Evolutionary conservation across 2,888 invertebrate species (phyloP).

Genomic region (Endotricha flammealis): DNA sequence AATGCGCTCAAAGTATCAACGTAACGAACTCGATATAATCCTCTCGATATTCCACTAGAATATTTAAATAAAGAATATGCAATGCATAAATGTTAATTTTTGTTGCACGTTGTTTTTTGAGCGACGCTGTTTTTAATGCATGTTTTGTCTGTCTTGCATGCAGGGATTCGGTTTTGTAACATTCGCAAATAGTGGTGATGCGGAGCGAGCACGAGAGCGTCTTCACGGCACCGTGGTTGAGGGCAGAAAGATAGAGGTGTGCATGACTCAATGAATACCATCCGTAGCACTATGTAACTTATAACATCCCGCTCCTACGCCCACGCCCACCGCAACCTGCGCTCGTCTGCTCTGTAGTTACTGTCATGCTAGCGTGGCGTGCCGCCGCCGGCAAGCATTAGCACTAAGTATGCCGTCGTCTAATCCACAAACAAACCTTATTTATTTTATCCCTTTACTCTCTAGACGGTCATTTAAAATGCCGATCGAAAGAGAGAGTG

Average conservation of each 20-base stretch:
- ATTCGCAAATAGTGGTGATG: conserved; percentile 99
- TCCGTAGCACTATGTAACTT: conserved; percentile 81
- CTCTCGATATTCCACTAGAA: conserved; percentile 72
- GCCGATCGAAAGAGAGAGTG: conserved; percentile 78
- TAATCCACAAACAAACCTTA: conserved; percentile 76
- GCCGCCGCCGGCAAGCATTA: conserved; percentile 42
- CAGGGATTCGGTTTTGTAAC: conserved; percentile 99
- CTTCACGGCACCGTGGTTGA: conserved; percentile 99
- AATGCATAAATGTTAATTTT: conserved; percentile 82
- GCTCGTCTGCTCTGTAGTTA: conserved; percentile 78
- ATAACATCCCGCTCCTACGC: conserved; percentile 80
- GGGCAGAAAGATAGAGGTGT: conserved; percentile 99
- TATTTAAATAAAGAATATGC: conserved; percentile 74
- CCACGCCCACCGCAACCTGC: conserved; percentile 75
- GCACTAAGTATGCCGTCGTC: conserved; percentile 67
- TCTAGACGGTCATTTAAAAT: conserved; percentile 83
- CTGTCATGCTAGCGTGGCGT: conserved; percentile 64
- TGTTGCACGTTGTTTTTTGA: conserved; percentile 89
- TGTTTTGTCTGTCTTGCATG: conserved; percentile 98
- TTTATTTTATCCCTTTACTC: conserved; percentile 81
- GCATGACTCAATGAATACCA: conserved; percentile 88
- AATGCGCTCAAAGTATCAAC: conserved; percentile 78
- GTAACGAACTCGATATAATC: conserved; percentile 67
- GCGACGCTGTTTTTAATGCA: conserved; percentile 92
- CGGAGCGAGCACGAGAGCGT: conserved; percentile 99